Evolutionary conservation across 2,113 vertebrate genomes (phyloP), one percentile per base, ranked within the genome.

Genomic region (Coracopsis vasa): DNA sequence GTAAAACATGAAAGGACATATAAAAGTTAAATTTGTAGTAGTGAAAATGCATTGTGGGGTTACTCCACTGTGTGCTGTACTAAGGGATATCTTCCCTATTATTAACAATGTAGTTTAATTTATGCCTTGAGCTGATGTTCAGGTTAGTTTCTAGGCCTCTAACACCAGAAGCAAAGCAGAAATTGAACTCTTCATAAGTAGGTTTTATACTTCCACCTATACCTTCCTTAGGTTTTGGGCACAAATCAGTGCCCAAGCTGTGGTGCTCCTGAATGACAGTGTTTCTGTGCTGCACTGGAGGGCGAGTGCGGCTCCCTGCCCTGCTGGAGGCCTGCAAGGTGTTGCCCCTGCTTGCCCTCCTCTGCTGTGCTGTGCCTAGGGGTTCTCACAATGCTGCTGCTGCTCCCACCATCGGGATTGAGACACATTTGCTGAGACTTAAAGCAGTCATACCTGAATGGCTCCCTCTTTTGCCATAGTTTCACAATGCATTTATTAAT

Each of bases 131-230:
- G 15, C 13, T 37, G 53, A 41, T 7, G 1, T 12, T 21, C 0
- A 3, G 19, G 39, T 33, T 69, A 3, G 10, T 20, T 62, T 35
- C 15, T 24, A 7, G 41, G 31, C 44, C 28, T 24, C 45, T 61
- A 31, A 47, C 18, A 61, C 20, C 6, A 16, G 1, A 0, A 67
- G 16, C 0, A 2, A 16, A 23, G 20, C 3, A 4, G 20, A 33
- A 42, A 19, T 3, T 0, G 50, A 44, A 8, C 33, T 39, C 0
- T 27, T 48, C 28, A 16, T 16, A 8, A 21, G 3, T 2, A 24
- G 29, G 19, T 37, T 51, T 51, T 19, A 31, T 47, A 35, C 24
- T 12, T 11, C 44, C 11, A 2, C 44, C 7, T 58, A 16, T 37
- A 13, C 15, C 35, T 4, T 3, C 3, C 19, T 35, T 3, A 3